phyloP scores from a whole-genome alignment of 2,113 vertebrate genomes.

The Sitta europaea region DNA sequence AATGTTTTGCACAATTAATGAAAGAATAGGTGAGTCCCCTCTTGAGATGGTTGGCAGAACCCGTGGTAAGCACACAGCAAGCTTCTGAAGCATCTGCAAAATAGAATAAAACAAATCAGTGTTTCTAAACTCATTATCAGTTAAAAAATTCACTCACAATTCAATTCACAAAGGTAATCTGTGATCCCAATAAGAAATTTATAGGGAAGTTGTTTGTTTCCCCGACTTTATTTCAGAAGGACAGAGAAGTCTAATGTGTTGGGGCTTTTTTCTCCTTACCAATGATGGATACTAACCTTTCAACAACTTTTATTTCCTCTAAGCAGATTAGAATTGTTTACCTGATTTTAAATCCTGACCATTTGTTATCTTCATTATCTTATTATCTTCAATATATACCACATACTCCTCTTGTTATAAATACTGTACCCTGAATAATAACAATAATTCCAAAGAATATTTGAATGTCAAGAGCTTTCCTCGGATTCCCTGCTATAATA shows the following conservation, averaged over 20 bases:
- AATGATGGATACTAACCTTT: not conserved
- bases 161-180: not conserved
- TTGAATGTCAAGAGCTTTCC: not conserved
- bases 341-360: not conserved
- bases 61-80: constrained; percentile 4
- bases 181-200: not conserved
- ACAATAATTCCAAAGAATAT: not conserved
- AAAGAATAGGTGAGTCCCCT: constrained; percentile 52
- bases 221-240: not conserved
- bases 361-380: not conserved
- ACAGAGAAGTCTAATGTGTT: rapidly evolving
- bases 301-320: not conserved
- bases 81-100: constrained; percentile 64
- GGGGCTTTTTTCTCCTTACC: not conserved
- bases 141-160: not conserved
- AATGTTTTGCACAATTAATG: constrained; percentile 46
- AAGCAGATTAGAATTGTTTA: not conserved
- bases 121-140: not conserved
- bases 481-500: not conserved
- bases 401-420: not conserved
- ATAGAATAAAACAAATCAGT: constrained; percentile 4
- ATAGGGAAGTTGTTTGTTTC: not conserved
- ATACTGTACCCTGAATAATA: rapidly evolving
- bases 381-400: not conserved
- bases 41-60: constrained; percentile 25